phyloP scores from a whole-genome alignment of 1,140 invertebrate species.

The Onthophagus taurus region DNA sequence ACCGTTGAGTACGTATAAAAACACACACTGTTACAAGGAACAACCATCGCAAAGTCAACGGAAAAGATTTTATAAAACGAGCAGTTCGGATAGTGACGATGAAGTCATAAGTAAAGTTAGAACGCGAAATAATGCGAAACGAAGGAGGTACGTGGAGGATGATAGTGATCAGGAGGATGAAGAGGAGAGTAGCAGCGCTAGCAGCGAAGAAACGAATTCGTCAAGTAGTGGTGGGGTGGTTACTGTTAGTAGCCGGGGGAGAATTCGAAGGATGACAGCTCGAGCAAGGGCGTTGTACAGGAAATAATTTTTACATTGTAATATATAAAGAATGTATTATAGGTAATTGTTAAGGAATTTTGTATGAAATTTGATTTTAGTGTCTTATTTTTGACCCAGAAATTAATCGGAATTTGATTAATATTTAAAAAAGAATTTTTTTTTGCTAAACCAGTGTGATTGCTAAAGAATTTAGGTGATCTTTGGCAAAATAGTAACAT shows the following conservation, averaged over 20 bases:
- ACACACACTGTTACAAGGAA: conserved; percentile 12
- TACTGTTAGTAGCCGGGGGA: conserved; percentile 71
- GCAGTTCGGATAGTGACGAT: not conserved
- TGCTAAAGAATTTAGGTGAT: too few relatives aligned
- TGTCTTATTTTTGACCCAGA: too few relatives aligned
- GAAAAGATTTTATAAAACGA: conserved; percentile 3
- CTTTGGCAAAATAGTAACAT: too few relatives aligned
- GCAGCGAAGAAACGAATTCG: conserved; percentile 5
- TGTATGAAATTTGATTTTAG: too few relatives aligned
- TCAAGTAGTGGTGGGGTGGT: conserved; percentile 33
- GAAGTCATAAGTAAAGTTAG: conserved; percentile 4
- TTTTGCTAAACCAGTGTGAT: too few relatives aligned
- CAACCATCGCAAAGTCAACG: conserved; percentile 10
- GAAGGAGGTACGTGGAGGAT: conserved; percentile 1
- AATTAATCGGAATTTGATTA: too few relatives aligned
- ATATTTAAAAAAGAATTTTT: too few relatives aligned
- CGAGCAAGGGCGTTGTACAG: conserved; percentile 49
- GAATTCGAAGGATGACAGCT: conserved; percentile 71
- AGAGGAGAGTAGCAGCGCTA: conserved; percentile 17
- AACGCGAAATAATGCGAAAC: conserved; percentile 6
- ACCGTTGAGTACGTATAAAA: conserved; percentile 18
- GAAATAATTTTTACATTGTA: conserved; percentile 24
- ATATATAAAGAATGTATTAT: too few relatives aligned
- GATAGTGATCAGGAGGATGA: conserved; percentile 16
- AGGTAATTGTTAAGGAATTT: too few relatives aligned